phyloP scores from a whole-genome alignment of 1,140 invertebrate genomes.

The Holcopasites calliopsidis region DNA sequence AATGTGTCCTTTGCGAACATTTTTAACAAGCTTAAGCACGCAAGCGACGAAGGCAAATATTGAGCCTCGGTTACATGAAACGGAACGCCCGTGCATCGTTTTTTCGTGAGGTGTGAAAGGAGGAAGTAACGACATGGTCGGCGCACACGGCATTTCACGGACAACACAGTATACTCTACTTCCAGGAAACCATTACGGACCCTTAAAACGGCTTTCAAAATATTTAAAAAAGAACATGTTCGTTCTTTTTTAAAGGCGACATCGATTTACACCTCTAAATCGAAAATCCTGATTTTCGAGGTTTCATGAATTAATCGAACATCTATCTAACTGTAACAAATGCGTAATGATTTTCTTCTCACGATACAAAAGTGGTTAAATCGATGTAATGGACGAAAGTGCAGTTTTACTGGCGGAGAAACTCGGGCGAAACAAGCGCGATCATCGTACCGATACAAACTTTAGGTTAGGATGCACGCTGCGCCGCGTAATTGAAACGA shows the following conservation, averaged over 20 bases:
- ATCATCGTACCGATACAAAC: constrained; percentile 36
- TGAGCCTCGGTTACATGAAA: constrained; percentile 55
- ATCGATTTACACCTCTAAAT: not conserved
- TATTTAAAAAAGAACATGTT: not conserved
- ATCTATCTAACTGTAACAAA: too few relatives aligned
- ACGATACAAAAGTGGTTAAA: not conserved
- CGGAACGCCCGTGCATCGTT: constrained; percentile 53
- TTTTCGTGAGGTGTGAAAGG: constrained; percentile 60
- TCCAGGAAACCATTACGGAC: constrained; percentile 48
- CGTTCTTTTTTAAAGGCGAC: not conserved
- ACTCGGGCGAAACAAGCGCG: constrained; percentile 37
- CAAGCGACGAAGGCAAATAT: constrained; percentile 58
- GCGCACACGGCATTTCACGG: constrained; percentile 56
- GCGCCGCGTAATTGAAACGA: constrained; percentile 65
- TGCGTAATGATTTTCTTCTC: too few relatives aligned
- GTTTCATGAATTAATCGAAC: too few relatives aligned
- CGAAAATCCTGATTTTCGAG: not conserved
- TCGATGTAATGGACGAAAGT: too few relatives aligned
- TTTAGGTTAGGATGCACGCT: constrained; percentile 60
- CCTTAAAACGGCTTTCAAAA: constrained; percentile 42
- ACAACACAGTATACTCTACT: constrained; percentile 26
- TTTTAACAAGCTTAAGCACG: constrained; percentile 46
- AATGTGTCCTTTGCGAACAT: constrained; percentile 16
- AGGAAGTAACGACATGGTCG: constrained; percentile 62
- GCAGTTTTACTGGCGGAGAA: not conserved